These are phyloP conservation scores for Notodromas monacha DNA, from an alignment of 2,888 invertebrate genomes.

Conservation along the genomic window DNA sequence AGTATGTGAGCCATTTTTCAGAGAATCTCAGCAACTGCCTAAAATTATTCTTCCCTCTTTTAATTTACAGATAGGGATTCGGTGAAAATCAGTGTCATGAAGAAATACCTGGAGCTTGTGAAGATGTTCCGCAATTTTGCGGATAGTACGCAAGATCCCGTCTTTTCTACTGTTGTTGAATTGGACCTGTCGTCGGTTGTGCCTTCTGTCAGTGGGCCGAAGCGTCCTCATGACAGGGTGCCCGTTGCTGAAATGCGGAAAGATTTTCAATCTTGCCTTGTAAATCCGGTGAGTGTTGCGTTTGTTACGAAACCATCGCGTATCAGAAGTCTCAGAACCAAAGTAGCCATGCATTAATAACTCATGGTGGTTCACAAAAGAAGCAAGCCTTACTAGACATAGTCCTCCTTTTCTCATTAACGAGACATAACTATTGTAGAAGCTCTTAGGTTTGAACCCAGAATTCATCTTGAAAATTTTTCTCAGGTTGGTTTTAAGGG, in stretches of 20 bases:
- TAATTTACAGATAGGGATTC: no score
- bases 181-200: constrained; percentile 60
- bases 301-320: no score
- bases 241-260: constrained; percentile 57
- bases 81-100: constrained; percentile 11
- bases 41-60: no score
- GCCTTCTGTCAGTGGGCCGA: constrained; percentile 83
- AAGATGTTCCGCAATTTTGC: constrained; percentile 51
- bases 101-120: constrained; percentile 48
- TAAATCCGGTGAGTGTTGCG: constrained; percentile 50
- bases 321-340: no score
- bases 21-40: no score
- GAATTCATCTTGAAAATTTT: constrained; percentile 8
- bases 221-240: constrained; percentile 81
- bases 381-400: no score
- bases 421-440: no score
- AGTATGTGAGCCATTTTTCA: constrained; percentile 26
- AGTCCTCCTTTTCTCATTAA: no score
- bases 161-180: constrained; percentile 48
- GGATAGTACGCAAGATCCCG: constrained; percentile 38
- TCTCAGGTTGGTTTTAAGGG: constrained; percentile 64
- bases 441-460: no score
- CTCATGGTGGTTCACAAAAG: no score
- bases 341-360: no score
- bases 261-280: constrained; percentile 54